These are phyloP conservation scores for Orussus abietinus DNA, from an alignment of 1,140 invertebrate species.

Conservation along the genomic window DNA sequence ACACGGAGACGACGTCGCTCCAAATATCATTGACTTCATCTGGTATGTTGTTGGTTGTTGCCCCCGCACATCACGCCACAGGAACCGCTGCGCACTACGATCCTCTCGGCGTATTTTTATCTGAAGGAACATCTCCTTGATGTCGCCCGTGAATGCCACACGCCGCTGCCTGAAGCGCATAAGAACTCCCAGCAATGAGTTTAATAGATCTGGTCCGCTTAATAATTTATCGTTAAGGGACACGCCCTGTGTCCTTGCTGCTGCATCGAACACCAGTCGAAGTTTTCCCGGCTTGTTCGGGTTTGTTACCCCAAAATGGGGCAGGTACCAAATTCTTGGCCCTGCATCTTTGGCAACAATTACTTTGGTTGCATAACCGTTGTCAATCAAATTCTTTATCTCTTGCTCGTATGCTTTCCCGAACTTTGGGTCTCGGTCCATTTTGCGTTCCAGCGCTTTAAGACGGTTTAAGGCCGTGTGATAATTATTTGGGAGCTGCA, in stretches of 20 bases:
- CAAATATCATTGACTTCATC: slow-evolving; percentile 38
- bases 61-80: slow-evolving; percentile 25
- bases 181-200: slow-evolving; percentile 27
- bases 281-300: slow-evolving; percentile 28
- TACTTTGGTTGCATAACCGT: slow-evolving; percentile 19
- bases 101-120: slow-evolving; percentile 30
- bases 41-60: slow-evolving; percentile 17
- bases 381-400: slow-evolving; percentile 10
- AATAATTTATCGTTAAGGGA: slow-evolving; percentile 25
- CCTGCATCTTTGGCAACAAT: no score
- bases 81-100: slow-evolving; percentile 27
- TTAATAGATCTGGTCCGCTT: slow-evolving; percentile 28
- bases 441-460: slow-evolving; percentile 8
- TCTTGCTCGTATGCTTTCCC: slow-evolving; percentile 4
- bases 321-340: slow-evolving; percentile 28
- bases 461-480: slow-evolving; percentile 9
- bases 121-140: slow-evolving; percentile 42
- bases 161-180: slow-evolving; percentile 30
- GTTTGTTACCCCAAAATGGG: slow-evolving; percentile 31
- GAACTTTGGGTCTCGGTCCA: slow-evolving; percentile 9
- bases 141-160: slow-evolving; percentile 30
- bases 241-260: slow-evolving; percentile 16
- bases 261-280: slow-evolving; percentile 30
- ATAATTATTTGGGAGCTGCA: slow-evolving; percentile 7
- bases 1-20: slow-evolving; percentile 29